Evolutionary conservation across 2,113 vertebrate genomes (phyloP).

Genomic region (Siphamia tubifer): DNA sequence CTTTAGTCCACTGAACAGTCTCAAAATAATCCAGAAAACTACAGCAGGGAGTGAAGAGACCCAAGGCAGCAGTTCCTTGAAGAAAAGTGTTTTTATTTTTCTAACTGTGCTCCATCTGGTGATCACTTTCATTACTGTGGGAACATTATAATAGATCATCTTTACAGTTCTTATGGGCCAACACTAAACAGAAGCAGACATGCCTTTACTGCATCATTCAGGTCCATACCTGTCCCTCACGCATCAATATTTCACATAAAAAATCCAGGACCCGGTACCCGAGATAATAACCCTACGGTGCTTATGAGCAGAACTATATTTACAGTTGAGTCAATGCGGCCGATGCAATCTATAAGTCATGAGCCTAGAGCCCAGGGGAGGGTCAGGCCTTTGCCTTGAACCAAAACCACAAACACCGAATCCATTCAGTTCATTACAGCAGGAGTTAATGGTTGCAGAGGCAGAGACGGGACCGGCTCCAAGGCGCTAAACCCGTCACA

Average conservation of each 20-base stretch:
- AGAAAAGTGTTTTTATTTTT: neutral
- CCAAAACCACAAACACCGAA: conserved; percentile 39
- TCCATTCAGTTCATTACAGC: conserved; percentile 33
- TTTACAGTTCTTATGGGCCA: conserved; percentile 31
- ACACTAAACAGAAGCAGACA: neutral
- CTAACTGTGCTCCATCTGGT: conserved; percentile 46
- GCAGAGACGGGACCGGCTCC: conserved; percentile 18
- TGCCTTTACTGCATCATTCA: conserved; percentile 18
- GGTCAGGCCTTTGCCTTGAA: conserved; percentile 37
- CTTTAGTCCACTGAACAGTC: conserved; percentile 9
- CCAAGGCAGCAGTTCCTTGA: neutral
- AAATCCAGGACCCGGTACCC: neutral
- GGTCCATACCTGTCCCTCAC: conserved; percentile 6
- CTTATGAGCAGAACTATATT: conserved; percentile 47
- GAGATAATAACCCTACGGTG: conserved; percentile 17
- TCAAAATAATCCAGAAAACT: neutral
- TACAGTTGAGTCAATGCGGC: conserved; percentile 60
- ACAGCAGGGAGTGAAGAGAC: neutral
- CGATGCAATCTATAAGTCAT: conserved; percentile 52
- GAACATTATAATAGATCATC: conserved; percentile 21
- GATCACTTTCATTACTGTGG: conserved; percentile 48
- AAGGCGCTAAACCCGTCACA: conserved; percentile 43
- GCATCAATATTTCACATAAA: conserved; percentile 39
- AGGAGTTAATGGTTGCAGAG: conserved; percentile 53
- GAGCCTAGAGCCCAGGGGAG: conserved; percentile 40